Evolutionary conservation across 1,140 invertebrate genomes (phyloP), one percentile per base, ranked within the genome.

Genomic region (Drosophila sulfurigaster): DNA sequence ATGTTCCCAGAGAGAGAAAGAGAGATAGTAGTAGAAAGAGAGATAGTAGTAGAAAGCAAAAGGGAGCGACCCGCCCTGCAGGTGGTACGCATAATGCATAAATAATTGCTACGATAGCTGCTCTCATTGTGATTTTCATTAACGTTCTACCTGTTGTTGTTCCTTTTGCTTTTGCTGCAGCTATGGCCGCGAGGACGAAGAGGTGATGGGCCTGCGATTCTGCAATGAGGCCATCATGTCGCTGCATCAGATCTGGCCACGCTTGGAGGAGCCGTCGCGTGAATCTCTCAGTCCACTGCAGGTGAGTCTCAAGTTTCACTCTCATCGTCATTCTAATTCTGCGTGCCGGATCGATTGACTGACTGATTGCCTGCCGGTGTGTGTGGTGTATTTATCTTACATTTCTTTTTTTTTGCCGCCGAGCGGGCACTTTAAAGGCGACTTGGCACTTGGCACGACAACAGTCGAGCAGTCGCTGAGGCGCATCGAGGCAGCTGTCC

Each of bases 181-280:
- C 60, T 98, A 98, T 86, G 97, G 97, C 0, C 93, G 97, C 41
- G 97, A 98, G 93, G 97, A 98, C 90, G 97, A 98, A 90, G 97
- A 98, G 92, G 97, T 98, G 10, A 98, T 98, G 96, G 97, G 97
- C 0, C 93, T 98, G 66, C 96, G 97, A 90, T 98, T 98, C 93
- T 97, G 96, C 93, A 98, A 98, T 89, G 97, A 98, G 93, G 96
- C 97, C 43, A 95, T 97, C 74, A 96, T 98, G 94, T 97, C 96
- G 79, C 93, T 97, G 16, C 95, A 96, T 45, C 97, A 98, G 91
- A 94, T 98, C 32, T 97, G 97, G 93, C 97, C 97, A 1, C 85
- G 93, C 6, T 70, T 85, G n/a, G 94, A 95, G 49, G 93, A 93
- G 69, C 94, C 95, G 57, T 93, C 94, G 0, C 78, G 63, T 4